phyloP scores from a whole-genome alignment of 2,888 invertebrate genomes.

The Drosophila mimetica region DNA sequence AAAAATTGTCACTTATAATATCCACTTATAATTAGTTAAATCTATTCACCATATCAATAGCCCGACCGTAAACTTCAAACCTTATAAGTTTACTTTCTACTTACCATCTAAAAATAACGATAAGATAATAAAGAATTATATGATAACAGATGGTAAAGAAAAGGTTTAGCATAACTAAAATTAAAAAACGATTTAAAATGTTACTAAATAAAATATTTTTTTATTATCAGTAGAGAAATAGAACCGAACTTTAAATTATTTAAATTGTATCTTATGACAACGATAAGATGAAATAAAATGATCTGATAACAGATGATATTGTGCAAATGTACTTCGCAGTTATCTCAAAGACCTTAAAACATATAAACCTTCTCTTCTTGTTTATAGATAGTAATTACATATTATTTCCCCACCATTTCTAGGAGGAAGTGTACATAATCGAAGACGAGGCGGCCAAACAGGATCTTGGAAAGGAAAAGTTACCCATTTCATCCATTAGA shows the following conservation, averaged over 20 bases:
- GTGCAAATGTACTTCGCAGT: neutral
- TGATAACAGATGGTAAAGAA: neutral
- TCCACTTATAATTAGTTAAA: no score
- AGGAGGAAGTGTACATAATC: constrained; percentile 69
- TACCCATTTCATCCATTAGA: neutral
- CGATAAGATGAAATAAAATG: constrained; percentile 9
- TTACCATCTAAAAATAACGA: neutral
- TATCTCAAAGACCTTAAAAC: no score
- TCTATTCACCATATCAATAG: neutral
- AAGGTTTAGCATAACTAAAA: no score
- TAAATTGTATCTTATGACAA: neutral
- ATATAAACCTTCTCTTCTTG: no score
- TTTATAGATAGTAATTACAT: neutral
- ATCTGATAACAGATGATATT: neutral
- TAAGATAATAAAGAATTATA: neutral
- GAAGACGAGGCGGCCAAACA: constrained; percentile 51
- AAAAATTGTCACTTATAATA: no score
- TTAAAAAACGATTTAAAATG: no score
- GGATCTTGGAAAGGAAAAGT: constrained; percentile 45
- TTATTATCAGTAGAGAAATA: no score
- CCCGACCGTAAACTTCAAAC: neutral
- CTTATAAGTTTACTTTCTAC: neutral
- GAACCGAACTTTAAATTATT: neutral
- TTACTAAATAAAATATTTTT: no score
- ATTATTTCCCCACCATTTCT: neutral